Percentiles rank a stretch among this genome's conserved stretches.
Evolutionary conservation across 2,888 invertebrate genomes (phyloP).

Genomic region (Nephrocerus scutellatus): DNA sequence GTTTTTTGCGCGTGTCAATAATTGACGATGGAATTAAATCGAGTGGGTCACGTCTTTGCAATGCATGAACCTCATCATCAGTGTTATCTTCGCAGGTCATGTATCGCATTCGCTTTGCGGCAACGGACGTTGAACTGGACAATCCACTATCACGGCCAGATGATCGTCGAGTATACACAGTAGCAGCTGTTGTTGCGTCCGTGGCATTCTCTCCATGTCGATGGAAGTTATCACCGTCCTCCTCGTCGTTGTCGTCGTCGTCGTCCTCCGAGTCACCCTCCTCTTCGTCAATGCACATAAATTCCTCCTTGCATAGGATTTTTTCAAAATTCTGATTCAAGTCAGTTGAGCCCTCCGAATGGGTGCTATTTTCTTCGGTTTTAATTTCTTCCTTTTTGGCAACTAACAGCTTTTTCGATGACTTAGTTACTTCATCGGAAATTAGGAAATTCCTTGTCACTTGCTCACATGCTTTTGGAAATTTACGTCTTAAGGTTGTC

Average conservation of each 20-base stretch:
- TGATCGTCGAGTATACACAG: too few relatives aligned
- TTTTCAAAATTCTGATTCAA: constrained; percentile 47
- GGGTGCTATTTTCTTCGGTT: constrained; percentile 25
- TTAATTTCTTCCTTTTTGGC: constrained; percentile 41
- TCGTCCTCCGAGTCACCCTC: constrained; percentile 32
- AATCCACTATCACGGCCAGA: too few relatives aligned
- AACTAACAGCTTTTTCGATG: constrained; percentile 27
- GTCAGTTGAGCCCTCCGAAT: constrained; percentile 32
- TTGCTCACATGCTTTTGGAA: constrained; percentile 43
- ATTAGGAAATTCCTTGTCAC: constrained; percentile 36
- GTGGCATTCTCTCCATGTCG: not conserved
- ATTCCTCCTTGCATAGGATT: constrained; percentile 46
- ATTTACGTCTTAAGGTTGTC: constrained; percentile 41
- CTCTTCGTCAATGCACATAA: constrained; percentile 44
- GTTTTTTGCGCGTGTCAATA: constrained; percentile 28
- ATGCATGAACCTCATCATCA: too few relatives aligned
- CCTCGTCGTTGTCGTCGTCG: constrained; percentile 17
- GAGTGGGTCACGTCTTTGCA: constrained; percentile 38
- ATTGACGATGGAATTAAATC: constrained; percentile 39
- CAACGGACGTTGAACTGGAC: too few relatives aligned
- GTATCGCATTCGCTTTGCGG: too few relatives aligned
- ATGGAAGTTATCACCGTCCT: too few relatives aligned
- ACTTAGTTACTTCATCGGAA: constrained; percentile 28
- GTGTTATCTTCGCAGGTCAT: too few relatives aligned
- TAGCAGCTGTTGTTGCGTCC: constrained; percentile 3